Evolutionary conservation across 2,113 vertebrate genomes (phyloP).

Genomic region (Pithys albifrons): DNA sequence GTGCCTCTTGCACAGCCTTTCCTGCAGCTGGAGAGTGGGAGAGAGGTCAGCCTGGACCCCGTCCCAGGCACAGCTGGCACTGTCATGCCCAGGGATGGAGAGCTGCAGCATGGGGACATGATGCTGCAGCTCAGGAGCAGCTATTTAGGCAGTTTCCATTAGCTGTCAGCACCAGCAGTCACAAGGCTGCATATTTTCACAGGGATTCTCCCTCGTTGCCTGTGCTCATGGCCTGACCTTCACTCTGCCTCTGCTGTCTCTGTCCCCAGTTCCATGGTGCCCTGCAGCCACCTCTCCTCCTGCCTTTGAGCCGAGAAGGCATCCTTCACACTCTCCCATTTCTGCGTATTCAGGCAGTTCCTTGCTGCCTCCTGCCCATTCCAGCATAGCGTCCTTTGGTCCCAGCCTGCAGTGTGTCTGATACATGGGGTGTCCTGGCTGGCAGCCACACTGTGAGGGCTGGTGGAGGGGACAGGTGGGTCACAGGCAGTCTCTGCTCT

Average conservation of each 20-base stretch:
- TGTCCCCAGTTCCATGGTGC: not conserved
- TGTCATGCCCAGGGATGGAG: not conserved
- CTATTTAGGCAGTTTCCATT: not conserved
- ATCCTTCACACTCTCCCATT: not conserved
- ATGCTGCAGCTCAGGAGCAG: not conserved
- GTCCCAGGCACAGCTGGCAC: not conserved
- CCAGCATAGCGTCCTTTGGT: not conserved
- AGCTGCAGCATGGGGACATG: not conserved
- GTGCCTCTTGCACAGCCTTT: not conserved
- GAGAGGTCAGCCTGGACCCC: not conserved
- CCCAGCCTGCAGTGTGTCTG: not conserved
- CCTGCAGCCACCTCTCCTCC: not conserved
- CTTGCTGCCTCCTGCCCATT: not conserved
- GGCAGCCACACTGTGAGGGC: not conserved
- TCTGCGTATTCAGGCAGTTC: not conserved
- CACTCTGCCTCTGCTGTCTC: not conserved
- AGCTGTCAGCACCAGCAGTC: not conserved
- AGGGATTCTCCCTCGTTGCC: not conserved
- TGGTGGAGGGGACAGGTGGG: slow-evolving; percentile 37
- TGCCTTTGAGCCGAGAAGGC: not conserved
- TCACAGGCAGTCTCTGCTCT: not conserved
- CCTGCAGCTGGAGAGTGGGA: not conserved
- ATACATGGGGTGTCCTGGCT: not conserved
- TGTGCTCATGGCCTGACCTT: not conserved
- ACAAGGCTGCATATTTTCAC: not conserved